Evolutionary conservation across 2,113 vertebrate species (phyloP).

Genomic region (Erpornis zantholeuca): DNA sequence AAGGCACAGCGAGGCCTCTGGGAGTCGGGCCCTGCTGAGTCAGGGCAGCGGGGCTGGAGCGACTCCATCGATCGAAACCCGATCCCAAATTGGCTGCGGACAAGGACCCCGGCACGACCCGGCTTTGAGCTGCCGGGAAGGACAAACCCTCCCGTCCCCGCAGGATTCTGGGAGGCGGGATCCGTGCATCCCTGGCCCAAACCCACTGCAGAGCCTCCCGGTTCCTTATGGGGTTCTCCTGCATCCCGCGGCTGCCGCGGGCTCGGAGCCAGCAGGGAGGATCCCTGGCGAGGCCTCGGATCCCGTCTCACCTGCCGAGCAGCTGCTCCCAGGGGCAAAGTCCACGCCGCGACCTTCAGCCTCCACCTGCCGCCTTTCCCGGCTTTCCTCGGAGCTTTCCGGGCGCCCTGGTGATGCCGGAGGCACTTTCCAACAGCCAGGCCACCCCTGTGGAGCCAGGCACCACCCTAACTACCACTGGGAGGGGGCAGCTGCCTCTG

Average conservation of each 20-base stretch:
- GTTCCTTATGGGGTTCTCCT: rapidly evolving
- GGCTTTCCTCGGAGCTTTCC: neutral
- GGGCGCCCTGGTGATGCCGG: rapidly evolving
- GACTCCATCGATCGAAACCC: conserved; percentile 15
- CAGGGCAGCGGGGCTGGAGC: neutral
- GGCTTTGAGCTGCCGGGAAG: neutral
- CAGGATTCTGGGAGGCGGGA: neutral
- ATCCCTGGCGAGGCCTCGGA: rapidly evolving
- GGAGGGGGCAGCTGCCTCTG: rapidly evolving
- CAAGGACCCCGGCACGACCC: neutral
- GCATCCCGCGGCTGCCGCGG: rapidly evolving
- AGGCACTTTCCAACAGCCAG: too few species aligned
- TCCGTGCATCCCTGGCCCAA: rapidly evolving
- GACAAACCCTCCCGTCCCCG: rapidly evolving
- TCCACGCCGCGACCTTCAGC: neutral
- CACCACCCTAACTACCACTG: rapidly evolving
- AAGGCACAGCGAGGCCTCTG: rapidly evolving
- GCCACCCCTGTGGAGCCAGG: too few species aligned
- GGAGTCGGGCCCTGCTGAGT: conserved; percentile 23
- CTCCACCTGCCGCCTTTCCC: neutral
- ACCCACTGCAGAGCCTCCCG: neutral
- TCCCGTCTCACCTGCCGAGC: neutral
- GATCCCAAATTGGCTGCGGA: neutral
- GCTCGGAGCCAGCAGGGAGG: neutral
- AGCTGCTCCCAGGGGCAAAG: neutral